phyloP scores from a whole-genome alignment of 2,888 invertebrate genomes.

The Aphrophora alni region DNA sequence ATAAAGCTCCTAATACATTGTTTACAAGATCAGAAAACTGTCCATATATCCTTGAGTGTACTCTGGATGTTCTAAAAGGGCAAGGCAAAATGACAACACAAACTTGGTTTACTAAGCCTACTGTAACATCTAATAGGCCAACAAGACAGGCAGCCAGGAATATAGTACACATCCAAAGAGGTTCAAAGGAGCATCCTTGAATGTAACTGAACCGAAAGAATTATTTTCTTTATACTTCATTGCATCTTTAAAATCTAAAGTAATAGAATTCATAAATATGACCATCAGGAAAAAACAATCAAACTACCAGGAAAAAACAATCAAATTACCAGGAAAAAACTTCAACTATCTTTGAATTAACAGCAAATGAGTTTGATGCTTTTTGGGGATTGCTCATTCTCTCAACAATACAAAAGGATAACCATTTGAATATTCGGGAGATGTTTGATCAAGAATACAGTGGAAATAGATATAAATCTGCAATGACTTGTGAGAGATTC shows the following conservation, averaged over 20 bases:
- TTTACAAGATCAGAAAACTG: constrained; percentile 17
- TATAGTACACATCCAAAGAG: constrained; percentile 22
- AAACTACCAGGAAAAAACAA: too few species aligned
- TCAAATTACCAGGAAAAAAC: constrained; percentile 4
- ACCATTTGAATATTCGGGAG: too few species aligned
- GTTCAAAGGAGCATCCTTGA: constrained; percentile 25
- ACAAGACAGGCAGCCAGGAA: constrained; percentile 25
- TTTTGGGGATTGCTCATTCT: constrained; percentile 15
- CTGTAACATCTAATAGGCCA: constrained; percentile 23
- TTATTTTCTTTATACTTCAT: constrained; percentile 29
- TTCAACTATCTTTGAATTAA: too few species aligned
- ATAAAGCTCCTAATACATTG: constrained; percentile 7
- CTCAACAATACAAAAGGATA: too few species aligned
- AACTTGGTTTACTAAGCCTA: constrained; percentile 14
- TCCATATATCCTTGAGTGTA: neutral
- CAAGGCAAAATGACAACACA: neutral
- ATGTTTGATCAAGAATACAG: constrained; percentile 22
- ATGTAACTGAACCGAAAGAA: constrained; percentile 26
- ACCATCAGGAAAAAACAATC: constrained; percentile 6
- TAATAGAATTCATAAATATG: constrained; percentile 14
- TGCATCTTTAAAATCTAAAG: constrained; percentile 12
- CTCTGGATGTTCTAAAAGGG: too few species aligned
- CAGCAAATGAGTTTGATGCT: constrained; percentile 18
- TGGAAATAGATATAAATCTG: too few species aligned
- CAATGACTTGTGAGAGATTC: constrained; percentile 38